Evolutionary conservation across 2,888 invertebrate species (phyloP).

Genomic region (Drosophila histrio): DNA sequence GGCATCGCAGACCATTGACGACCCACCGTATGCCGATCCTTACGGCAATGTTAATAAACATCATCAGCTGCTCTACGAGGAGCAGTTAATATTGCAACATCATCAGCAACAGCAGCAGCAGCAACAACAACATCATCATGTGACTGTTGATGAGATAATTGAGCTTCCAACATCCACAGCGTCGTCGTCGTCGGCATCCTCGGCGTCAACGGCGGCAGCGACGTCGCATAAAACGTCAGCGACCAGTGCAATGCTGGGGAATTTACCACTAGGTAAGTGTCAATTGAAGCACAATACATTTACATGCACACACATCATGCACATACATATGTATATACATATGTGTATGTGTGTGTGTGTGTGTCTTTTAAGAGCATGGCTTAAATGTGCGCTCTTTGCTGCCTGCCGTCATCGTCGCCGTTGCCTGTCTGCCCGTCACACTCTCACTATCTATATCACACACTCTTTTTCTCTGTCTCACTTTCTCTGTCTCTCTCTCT

Average conservation of each 20-base stretch:
- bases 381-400: slow-evolving; percentile 23
- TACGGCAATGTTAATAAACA: slow-evolving; percentile 70
- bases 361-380: slow-evolving; percentile 8
- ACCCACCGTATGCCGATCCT: slow-evolving; percentile 83
- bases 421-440: slow-evolving; percentile 22
- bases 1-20: slow-evolving; percentile 90
- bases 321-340: not conserved
- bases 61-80: slow-evolving; percentile 67
- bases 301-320: not conserved
- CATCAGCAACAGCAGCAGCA: slow-evolving; percentile 50
- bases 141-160: slow-evolving; percentile 83
- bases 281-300: slow-evolving; percentile 5
- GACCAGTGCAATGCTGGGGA: slow-evolving; percentile 82
- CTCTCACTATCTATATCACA: slow-evolving; percentile 5
- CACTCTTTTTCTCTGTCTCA: not conserved
- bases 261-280: slow-evolving; percentile 83
- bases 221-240: slow-evolving; percentile 54
- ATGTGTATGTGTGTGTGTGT: not conserved
- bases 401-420: slow-evolving; percentile 24
- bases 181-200: slow-evolving; percentile 18
- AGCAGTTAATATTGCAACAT: slow-evolving; percentile 66
- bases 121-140: slow-evolving; percentile 80
- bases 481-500: slow-evolving; percentile 19
- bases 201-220: slow-evolving; percentile 34
- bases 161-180: slow-evolving; percentile 79